Percentiles rank a stretch among this genome's conserved stretches.
phyloP scores from a whole-genome alignment of 53 echinoderm and acorn worm genomes.

The Stichopus horrens region DNA sequence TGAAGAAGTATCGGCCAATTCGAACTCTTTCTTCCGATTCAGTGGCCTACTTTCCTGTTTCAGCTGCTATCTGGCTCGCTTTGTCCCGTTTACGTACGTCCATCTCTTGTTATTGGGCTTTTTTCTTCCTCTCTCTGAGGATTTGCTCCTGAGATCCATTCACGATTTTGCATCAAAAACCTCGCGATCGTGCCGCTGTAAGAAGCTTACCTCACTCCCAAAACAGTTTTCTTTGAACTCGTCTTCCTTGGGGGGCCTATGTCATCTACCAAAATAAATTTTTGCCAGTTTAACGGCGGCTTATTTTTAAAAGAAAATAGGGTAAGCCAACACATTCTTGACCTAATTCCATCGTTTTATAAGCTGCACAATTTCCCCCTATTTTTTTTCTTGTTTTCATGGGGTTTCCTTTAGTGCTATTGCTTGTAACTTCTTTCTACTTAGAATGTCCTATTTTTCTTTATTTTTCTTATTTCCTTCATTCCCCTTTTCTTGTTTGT shows the following conservation, averaged over 20 bases:
- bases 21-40: neutral
- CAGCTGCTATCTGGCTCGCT: neutral
- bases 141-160: neutral
- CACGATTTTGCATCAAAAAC: neutral
- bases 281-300: slow-evolving; percentile 41
- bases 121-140: neutral
- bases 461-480: neutral
- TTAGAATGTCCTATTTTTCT: slow-evolving; percentile 15
- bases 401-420: too few relatives aligned
- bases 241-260: slow-evolving; percentile 28
- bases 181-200: neutral
- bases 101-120: neutral
- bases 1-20: too few relatives aligned
- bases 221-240: slow-evolving; percentile 41
- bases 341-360: slow-evolving; percentile 28
- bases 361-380: slow-evolving; percentile 22
- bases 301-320: slow-evolving; percentile 25
- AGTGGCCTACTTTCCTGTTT: neutral
- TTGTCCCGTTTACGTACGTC: neutral
- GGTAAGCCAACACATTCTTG: slow-evolving; percentile 45
- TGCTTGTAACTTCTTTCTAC: neutral
- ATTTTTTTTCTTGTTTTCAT: neutral
- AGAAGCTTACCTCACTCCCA: slow-evolving; percentile 39
- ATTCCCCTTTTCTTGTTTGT: neutral
- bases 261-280: slow-evolving; percentile 44